phyloP scores from a whole-genome alignment of 2,113 vertebrate species.

The Lonchura striata region DNA sequence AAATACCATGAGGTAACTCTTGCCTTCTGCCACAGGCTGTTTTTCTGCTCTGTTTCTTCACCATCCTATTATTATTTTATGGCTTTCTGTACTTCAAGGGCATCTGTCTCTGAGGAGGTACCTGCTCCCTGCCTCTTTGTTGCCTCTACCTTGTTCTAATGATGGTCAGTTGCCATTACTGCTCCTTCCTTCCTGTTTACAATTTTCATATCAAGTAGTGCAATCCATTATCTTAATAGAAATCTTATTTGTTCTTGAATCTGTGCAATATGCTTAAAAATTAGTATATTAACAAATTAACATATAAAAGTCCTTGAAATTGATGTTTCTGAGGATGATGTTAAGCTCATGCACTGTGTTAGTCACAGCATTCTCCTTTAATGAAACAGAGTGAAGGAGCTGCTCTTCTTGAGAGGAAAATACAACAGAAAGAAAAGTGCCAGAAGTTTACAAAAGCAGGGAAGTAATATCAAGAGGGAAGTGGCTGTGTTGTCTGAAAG shows the following conservation, averaged over 20 bases:
- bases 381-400: background rate
- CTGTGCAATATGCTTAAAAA: background rate
- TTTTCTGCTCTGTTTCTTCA: background rate
- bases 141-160: background rate
- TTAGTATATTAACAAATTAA: background rate
- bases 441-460: background rate
- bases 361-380: background rate
- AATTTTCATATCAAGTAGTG: constrained; percentile 10
- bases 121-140: background rate
- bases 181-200: background rate
- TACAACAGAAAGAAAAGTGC: background rate
- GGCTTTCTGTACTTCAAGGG: background rate
- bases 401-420: background rate
- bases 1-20: background rate
- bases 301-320: background rate
- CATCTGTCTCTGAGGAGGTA: background rate
- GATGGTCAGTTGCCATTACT: background rate
- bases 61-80: background rate
- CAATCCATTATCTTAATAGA: background rate
- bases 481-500: background rate
- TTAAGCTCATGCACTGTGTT: background rate
- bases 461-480: background rate
- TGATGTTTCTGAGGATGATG: background rate
- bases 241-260: constrained; percentile 10
- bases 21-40: background rate